phyloP scores from a whole-genome alignment of 2,888 invertebrate genomes.

The Phalangium opilio region DNA sequence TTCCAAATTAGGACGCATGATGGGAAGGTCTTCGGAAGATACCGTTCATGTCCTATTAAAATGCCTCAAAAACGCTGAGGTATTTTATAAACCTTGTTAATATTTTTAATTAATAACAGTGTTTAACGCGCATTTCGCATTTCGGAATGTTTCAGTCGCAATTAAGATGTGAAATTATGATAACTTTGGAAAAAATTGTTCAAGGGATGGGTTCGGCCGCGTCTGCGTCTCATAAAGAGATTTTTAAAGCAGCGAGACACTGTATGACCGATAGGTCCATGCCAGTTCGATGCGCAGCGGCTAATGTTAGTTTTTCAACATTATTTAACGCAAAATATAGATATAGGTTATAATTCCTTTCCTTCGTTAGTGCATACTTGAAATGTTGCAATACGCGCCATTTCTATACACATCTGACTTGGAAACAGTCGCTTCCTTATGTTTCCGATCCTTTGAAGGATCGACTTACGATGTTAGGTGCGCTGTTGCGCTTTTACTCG shows the following conservation, averaged over 20 bases:
- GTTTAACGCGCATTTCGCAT: neutral
- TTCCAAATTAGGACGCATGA: conserved; percentile 93
- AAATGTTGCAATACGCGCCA: conserved; percentile 72
- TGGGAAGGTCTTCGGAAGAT: conserved; percentile 96
- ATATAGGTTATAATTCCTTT: too few species aligned
- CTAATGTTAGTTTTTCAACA: conserved; percentile 39
- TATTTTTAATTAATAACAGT: neutral
- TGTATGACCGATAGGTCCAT: conserved; percentile 79
- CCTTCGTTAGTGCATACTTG: conserved; percentile 58
- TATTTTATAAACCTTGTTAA: conserved; percentile 10
- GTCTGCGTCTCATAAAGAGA: conserved; percentile 65
- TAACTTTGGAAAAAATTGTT: conserved; percentile 78
- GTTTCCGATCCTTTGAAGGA: conserved; percentile 78
- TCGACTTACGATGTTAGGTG: conserved; percentile 83
- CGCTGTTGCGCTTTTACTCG: conserved; percentile 79
- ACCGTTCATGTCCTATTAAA: conserved; percentile 82
- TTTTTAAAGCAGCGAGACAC: conserved; percentile 75
- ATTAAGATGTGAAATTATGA: conserved; percentile 89
- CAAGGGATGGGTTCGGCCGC: conserved; percentile 92
- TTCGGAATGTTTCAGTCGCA: conserved; percentile 46
- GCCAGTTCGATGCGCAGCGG: conserved; percentile 83
- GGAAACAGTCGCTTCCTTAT: conserved; percentile 78
- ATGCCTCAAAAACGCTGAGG: conserved; percentile 75
- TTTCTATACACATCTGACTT: conserved; percentile 70
- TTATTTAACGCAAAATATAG: too few species aligned